A percentile compares a stretch with the other conserved stretches of the same genome.
phyloP scores from a whole-genome alignment of 2,797 vertebrate species.

The Echeneis naucrates region DNA sequence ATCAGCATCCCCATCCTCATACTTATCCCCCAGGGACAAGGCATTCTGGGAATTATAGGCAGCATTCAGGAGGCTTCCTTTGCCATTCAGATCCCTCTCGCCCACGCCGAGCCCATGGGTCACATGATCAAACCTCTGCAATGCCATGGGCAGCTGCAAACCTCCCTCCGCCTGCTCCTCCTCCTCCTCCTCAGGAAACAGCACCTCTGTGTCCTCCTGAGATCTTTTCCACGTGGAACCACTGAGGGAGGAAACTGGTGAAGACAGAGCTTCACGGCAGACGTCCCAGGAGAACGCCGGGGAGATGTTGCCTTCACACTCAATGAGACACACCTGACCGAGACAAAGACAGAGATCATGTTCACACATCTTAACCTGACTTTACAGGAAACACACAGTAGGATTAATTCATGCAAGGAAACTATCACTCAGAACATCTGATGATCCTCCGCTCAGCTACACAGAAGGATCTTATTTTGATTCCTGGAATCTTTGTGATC shows the following conservation, averaged over 20 bases:
- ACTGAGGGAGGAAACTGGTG: slow-evolving; percentile 60
- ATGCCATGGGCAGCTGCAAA: slow-evolving; percentile 66
- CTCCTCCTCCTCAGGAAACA: slow-evolving; percentile 75
- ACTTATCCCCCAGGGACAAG: slow-evolving; percentile 70
- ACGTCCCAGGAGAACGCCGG: slow-evolving; percentile 87
- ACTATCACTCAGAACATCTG: not conserved
- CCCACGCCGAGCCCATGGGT: slow-evolving; percentile 72
- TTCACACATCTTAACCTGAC: not conserved
- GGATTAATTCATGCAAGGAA: not conserved
- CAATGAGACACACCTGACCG: slow-evolving; percentile 89
- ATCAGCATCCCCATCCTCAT: slow-evolving; percentile 60
- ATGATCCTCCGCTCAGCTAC: too few relatives aligned
- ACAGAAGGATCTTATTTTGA: too few relatives aligned
- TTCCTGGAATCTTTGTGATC: too few relatives aligned
- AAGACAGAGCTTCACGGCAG: slow-evolving; percentile 80
- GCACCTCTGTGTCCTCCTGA: slow-evolving; percentile 79
- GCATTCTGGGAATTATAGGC: slow-evolving; percentile 68
- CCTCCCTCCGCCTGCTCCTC: slow-evolving; percentile 71
- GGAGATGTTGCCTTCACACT: slow-evolving; percentile 86
- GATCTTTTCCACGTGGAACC: slow-evolving; percentile 78
- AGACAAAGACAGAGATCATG: slow-evolving; percentile 32
- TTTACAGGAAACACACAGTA: not conserved
- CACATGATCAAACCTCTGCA: slow-evolving; percentile 81
- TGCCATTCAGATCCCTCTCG: slow-evolving; percentile 55
- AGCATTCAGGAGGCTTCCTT: slow-evolving; percentile 55